These are phyloP conservation scores for Dicranocentrus wangi DNA, from an alignment of 2,888 invertebrate species.

Conservation along the genomic window DNA sequence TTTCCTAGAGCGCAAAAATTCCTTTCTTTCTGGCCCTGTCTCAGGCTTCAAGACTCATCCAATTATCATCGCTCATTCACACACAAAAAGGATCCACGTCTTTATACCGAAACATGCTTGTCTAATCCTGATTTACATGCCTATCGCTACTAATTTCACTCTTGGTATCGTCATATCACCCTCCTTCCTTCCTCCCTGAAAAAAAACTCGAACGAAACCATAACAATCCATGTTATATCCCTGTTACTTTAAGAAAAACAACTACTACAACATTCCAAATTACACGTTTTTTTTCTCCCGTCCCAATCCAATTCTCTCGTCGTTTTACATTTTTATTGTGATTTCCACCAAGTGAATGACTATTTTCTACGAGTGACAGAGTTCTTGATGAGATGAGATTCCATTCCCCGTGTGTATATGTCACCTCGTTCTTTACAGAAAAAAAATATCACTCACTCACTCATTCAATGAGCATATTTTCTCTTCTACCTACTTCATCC, in stretches of 20 bases:
- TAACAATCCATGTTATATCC: too few species aligned
- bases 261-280: neutral
- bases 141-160: constrained; percentile 60
- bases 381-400: constrained; percentile 37
- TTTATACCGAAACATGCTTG: constrained; percentile 58
- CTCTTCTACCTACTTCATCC: neutral
- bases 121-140: constrained; percentile 67
- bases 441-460: too few species aligned
- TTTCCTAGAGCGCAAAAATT: too few species aligned
- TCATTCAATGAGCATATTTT: constrained; percentile 2
- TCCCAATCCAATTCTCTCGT: neutral
- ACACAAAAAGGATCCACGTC: neutral
- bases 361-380: constrained; percentile 24
- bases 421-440: too few species aligned
- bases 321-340: neutral
- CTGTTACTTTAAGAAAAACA: constrained; percentile 4
- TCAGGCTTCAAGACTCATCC: too few species aligned
- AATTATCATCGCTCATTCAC: constrained; percentile 63
- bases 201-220: constrained; percentile 7
- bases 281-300: constrained; percentile 6
- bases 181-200: neutral
- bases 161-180: neutral
- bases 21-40: too few species aligned
- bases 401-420: neutral
- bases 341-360: neutral